These are phyloP conservation scores for Spea bombifrons DNA, from an alignment of 2,113 vertebrate genomes.

Conservation along the genomic window DNA sequence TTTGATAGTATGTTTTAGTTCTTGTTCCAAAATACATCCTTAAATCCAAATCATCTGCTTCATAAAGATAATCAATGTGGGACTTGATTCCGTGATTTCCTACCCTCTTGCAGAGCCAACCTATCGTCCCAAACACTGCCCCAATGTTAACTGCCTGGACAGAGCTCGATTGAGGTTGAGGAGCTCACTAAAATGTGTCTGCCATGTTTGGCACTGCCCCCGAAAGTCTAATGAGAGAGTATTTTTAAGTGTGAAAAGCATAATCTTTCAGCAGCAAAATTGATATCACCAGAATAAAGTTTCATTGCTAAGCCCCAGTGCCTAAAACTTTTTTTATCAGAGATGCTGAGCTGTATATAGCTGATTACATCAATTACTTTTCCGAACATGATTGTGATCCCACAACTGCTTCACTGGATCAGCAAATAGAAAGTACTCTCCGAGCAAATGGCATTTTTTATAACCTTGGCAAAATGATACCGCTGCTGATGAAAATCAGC, in stretches of 20 bases:
- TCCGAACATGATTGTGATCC: slow-evolving; percentile 65
- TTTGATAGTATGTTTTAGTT: no score
- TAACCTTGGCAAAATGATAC: slow-evolving; percentile 58
- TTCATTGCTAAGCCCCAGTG: slow-evolving; percentile 23
- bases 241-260: slow-evolving; percentile 54
- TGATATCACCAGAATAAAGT: slow-evolving; percentile 45
- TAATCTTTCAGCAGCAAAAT: slow-evolving; percentile 52
- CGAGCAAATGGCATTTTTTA: slow-evolving; percentile 66
- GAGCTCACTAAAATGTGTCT: no score
- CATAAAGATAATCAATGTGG: no score
- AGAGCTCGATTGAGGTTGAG: no score
- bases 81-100: no score
- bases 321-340: slow-evolving; percentile 25
- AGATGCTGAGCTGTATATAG: slow-evolving; percentile 45
- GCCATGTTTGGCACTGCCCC: no score
- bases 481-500: slow-evolving; percentile 58
- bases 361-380: slow-evolving; percentile 64
- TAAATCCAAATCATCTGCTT: no score
- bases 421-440: slow-evolving; percentile 64
- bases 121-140: no score
- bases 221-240: not conserved
- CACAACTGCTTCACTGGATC: slow-evolving; percentile 63
- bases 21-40: no score
- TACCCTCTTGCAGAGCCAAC: no score
- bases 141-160: no score